phyloP scores from a whole-genome alignment of 2,797 vertebrate genomes.

The Oceanodroma leucorhoa region DNA sequence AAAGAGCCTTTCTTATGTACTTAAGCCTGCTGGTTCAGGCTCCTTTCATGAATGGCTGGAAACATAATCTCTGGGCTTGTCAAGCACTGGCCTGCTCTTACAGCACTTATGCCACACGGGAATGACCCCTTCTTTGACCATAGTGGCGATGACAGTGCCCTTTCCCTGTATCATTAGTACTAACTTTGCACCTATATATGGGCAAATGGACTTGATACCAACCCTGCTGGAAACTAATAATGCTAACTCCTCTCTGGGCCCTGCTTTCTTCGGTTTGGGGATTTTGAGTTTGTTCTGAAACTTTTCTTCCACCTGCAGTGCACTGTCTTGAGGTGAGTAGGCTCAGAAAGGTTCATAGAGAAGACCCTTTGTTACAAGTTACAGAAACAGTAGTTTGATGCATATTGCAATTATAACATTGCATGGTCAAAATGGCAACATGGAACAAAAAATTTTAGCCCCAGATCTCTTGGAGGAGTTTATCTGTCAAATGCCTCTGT shows the following conservation, averaged over 20 bases:
- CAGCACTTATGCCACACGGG: neutral
- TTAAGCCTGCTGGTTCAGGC: neutral
- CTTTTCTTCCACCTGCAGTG: constrained; percentile 45
- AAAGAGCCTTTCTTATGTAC: neutral
- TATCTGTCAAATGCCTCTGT: constrained; percentile 33
- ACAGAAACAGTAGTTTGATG: constrained; percentile 9
- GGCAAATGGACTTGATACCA: constrained; percentile 36
- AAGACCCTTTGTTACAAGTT: neutral
- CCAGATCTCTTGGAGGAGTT: constrained; percentile 47
- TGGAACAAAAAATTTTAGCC: constrained; percentile 48
- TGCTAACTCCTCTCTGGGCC: constrained; percentile 25
- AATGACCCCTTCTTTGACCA: neutral
- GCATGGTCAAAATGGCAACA: constrained; percentile 61
- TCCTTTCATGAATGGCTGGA: neutral
- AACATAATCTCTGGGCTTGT: neutral
- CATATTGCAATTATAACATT: constrained; percentile 20
- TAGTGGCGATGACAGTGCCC: neutral
- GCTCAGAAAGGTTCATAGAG: constrained; percentile 24
- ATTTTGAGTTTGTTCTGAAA: constrained; percentile 64
- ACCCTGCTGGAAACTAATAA: constrained; percentile 42
- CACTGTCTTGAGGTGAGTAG: constrained; percentile 62
- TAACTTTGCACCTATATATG: neutral
- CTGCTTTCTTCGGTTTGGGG: constrained; percentile 49
- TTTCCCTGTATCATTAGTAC: neutral
- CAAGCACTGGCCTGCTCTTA: neutral